Evolutionary conservation across 2,113 vertebrate genomes (phyloP).

Genomic region (Zapus hudsonius): DNA sequence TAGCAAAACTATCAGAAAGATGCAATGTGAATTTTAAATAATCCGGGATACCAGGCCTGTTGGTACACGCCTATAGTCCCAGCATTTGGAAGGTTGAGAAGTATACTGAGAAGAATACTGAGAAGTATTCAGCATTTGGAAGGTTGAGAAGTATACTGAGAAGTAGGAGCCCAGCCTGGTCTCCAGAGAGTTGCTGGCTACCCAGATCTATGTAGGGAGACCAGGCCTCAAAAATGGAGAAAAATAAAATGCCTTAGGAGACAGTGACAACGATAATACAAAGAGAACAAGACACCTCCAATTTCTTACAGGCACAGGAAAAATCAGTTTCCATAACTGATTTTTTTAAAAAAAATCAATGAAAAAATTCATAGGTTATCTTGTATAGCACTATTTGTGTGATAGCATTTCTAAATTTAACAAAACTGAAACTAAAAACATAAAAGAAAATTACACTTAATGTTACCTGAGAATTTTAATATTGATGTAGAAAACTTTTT

Average conservation of each 20-base stretch:
- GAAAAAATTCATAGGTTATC: not conserved
- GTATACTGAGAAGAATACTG: no score
- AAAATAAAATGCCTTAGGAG: not conserved
- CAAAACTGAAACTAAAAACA: not conserved
- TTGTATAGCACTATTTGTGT: not conserved
- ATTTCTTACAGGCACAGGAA: not conserved
- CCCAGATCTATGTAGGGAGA: no score
- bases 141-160: no score
- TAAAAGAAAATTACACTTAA: not conserved
- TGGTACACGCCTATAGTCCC: no score
- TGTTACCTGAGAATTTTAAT: conserved; percentile 13
- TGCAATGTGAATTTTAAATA: not conserved
- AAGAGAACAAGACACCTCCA: not conserved
- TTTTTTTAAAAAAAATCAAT: conserved; percentile 24
- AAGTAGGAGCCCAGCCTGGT: no score
- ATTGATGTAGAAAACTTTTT: not conserved
- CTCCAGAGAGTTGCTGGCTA: no score
- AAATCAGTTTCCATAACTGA: not conserved
- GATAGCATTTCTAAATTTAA: not conserved
- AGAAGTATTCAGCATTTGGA: no score
- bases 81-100: no score
- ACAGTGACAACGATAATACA: not conserved
- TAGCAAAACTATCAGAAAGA: not conserved
- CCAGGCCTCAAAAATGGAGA: no score
- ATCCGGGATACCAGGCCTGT: not conserved